Evolutionary conservation across 1,140 invertebrate species (phyloP), one percentile per base, ranked within the genome.

Genomic region (Drosophila oshimai): DNA sequence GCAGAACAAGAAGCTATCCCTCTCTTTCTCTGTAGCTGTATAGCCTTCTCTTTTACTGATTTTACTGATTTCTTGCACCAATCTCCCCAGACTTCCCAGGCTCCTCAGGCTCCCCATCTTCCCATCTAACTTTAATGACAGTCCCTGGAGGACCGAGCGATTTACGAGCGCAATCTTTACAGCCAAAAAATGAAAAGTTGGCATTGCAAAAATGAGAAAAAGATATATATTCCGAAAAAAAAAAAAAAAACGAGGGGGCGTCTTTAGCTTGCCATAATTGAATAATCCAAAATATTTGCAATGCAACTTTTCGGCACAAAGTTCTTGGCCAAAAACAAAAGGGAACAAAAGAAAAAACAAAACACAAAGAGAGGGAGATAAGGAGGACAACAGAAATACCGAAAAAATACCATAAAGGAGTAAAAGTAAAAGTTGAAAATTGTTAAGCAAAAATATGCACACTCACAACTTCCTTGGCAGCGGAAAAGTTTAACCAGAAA

Each of bases 401-500:
- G 10, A 22, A 46, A 55, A 61, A 50, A 65, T 22, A 60, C 24
- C 31, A 37, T 22, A 64, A 57, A 47, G 44, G 33, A 53, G 54
- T 44, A 78, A 15, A 44, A 53, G 54, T 44, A 78, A 15, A 44
- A 81, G 47, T 73, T 69, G 17, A 51, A 68, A 76, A 68, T 57
- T 61, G 26, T 58, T 72, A 37, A 50, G 17, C 10, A 33, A 73
- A 81, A 78, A 69, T 67, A 74, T 74, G 69, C 62, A 80, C 13
- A 42, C 46, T 36, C 34, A 28, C 36, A 53, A 57, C 24, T 51
- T 67, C 31, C 61, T 22, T 53, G 36, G 41, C 49, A 53, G 50
- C 46, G 42, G 36, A 62, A 78, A 81, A 81, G 46, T 83, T 81
- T 73, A 78, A 46, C 61, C 57, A 73, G 77, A 81, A 67, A 78